Evolutionary conservation across 2,113 vertebrate genomes (phyloP).

Genomic region (Myotis yumanensis): DNA sequence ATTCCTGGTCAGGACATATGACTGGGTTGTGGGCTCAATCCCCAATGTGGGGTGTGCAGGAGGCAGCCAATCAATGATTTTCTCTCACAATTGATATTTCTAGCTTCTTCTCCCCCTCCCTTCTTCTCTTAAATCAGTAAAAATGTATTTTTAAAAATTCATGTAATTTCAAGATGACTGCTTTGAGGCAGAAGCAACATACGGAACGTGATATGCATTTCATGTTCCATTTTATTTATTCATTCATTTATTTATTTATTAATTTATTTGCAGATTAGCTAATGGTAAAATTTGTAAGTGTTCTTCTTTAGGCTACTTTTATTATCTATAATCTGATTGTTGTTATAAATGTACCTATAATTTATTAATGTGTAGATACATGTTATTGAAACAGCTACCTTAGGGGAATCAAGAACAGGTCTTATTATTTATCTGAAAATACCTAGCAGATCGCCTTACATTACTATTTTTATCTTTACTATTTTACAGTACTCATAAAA

Average conservation of each 20-base stretch:
- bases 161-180: neutral
- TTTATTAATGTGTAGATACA: neutral
- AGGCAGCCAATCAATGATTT: no score
- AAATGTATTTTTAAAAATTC: neutral
- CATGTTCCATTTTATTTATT: neutral
- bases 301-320: constrained; percentile 8
- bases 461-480: neutral
- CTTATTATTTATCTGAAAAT: neutral
- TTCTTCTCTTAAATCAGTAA: no score
- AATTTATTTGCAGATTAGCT: neutral
- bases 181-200: constrained; percentile 6
- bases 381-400: neutral
- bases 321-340: neutral
- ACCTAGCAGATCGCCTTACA: neutral
- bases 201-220: neutral
- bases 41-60: no score
- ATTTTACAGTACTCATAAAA: neutral
- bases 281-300: neutral
- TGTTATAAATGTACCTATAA: neutral
- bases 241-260: no score
- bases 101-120: no score
- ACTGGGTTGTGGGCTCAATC: no score
- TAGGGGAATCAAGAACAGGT: neutral
- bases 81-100: no score
- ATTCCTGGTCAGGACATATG: no score